Conservation (phyloP, 2,113 vertebrate species). For the Chionomys nivalis region DNA sequence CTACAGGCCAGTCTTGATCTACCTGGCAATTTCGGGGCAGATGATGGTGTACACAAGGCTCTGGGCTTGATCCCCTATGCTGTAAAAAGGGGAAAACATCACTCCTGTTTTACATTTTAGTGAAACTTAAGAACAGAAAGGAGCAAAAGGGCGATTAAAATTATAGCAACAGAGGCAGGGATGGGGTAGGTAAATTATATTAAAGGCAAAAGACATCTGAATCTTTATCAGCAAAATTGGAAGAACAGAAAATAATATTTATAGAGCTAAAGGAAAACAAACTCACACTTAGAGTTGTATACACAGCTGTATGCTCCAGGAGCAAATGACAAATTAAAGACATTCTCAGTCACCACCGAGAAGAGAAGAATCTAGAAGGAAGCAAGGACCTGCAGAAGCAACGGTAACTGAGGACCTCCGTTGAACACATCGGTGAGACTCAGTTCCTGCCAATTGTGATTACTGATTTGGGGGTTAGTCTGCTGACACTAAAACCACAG, state of each 20-base stretch:
- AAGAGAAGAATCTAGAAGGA: neutral
- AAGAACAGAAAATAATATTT: constrained; percentile 43
- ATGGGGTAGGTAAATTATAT: neutral
- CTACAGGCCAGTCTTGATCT: neutral
- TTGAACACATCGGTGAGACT: neutral
- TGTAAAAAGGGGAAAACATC: neutral
- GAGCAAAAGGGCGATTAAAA: neutral
- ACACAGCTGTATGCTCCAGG: neutral
- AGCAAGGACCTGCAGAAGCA: neutral
- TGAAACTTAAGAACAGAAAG: constrained; percentile 23
- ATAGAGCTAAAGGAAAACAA: neutral
- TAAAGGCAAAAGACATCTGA: neutral
- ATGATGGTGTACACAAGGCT: neutral
- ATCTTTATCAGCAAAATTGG: neutral
- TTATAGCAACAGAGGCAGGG: neutral
- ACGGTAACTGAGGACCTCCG: neutral
- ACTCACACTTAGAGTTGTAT: neutral
- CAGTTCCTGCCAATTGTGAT: neutral
- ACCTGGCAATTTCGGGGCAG: neutral
- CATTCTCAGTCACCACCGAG: neutral
- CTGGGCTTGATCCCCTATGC: neutral
- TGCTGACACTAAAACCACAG: neutral
- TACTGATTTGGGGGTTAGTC: neutral
- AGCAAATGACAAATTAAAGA: neutral
- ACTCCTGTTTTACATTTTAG: neutral